Evolutionary conservation across 2,113 vertebrate genomes (phyloP).

Genomic region (Boulengeromyrus knoepffleri): DNA sequence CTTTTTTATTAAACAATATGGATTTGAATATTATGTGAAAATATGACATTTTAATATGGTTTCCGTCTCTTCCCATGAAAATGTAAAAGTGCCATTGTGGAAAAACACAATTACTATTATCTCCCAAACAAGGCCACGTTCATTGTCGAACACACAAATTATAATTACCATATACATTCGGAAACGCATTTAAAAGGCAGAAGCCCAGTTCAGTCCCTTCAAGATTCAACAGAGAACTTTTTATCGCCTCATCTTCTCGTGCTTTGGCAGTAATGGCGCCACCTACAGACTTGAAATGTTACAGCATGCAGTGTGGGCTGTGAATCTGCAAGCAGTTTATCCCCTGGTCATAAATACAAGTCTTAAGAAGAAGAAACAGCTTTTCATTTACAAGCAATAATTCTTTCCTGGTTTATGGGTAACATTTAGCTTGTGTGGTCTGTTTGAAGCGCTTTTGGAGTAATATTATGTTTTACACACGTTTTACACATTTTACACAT

Average conservation of each 20-base stretch:
- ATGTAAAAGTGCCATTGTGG: not conserved
- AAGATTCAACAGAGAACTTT: not conserved
- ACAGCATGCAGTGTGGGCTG: not conserved
- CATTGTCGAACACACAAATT: not conserved
- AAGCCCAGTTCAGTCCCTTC: not conserved
- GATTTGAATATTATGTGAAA: conserved; percentile 7
- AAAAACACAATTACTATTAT: not conserved
- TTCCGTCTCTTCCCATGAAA: not conserved
- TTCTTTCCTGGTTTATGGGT: not conserved
- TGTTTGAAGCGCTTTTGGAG: not conserved
- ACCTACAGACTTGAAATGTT: not conserved
- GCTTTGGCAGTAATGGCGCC: not conserved
- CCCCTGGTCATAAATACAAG: not conserved
- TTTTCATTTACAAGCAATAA: not conserved
- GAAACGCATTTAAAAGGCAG: not conserved
- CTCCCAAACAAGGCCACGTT: not conserved
- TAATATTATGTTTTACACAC: not conserved
- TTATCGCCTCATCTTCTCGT: not conserved
- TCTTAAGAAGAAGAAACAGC: not conserved
- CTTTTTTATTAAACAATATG: not conserved
- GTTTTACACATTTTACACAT: not conserved
- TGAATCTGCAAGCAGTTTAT: not conserved
- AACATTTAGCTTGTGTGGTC: not conserved
- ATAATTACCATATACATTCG: not conserved
- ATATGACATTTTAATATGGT: not conserved